Evolutionary conservation across 2,797 vertebrate genomes (phyloP), one percentile per base, ranked within the genome.

Genomic region (Helarctos malayanus): DNA sequence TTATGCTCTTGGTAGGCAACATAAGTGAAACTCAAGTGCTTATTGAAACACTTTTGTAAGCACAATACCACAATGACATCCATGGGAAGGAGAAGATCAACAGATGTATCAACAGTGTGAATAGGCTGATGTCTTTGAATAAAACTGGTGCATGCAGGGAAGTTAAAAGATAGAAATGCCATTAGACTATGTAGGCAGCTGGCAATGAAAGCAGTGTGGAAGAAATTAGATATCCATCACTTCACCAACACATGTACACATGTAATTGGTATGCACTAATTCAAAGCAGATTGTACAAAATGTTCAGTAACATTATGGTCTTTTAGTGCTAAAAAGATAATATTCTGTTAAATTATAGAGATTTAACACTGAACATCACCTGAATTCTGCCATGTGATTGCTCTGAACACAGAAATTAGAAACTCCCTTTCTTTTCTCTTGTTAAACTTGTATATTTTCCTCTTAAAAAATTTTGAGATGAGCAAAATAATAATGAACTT

Each of bases 41-140:
- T 82, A 73, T 4, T 73, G 23, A 92, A 97, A 92, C 23, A 54
- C 6, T 90, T 92, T 80, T 41, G 9, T 69, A 91, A 88, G 47
- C 69, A 56, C 49, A 83, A 32, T 32, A n/a, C 7, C 35, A 57
- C 47, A 35, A 71, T 52, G 35, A 12, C 49, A 81, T 80, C 38
- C 11, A 21, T 79, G n/a, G 29, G 32, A 49, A 16, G 15, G 23
- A 78, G 14, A 59, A 82, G 8, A 91, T 84, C 71, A 96, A 86
- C 45, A 69, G 54, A 35, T 41, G 18, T 6, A 54, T 68, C 13
- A 63, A 63, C 10, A 18, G 9, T 47, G 47, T 45, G n/a, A 90
- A 78, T 16, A 8, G 63, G 5, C 2, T 81, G 27, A 78, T 59
- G 41, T 92, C 57, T 61, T 78, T 15, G 69, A 79, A 21, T 79